A percentile compares a stretch with the other conserved stretches of the same genome.
phyloP scores from a whole-genome alignment of 2,113 vertebrate species.

The Stomatorhinus ivindoensis region DNA sequence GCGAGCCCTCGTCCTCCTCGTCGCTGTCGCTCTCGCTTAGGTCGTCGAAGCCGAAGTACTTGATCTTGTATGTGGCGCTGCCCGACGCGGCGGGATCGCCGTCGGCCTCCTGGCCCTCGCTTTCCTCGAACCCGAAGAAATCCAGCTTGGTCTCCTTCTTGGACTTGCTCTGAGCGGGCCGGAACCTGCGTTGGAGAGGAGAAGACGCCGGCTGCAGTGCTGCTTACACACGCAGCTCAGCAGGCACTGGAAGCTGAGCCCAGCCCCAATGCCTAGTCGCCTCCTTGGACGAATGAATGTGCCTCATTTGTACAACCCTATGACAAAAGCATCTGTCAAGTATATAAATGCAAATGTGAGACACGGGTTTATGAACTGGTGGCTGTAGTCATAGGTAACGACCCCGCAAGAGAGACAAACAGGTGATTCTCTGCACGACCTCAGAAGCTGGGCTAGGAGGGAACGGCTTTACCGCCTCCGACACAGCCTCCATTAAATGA shows the following conservation, averaged over 20 bases:
- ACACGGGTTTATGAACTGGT: background rate
- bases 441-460: background rate
- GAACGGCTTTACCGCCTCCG: background rate
- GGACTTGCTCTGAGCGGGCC: constrained; percentile 76
- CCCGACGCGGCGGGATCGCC: constrained; percentile 59
- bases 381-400: background rate
- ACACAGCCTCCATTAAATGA: background rate
- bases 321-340: background rate
- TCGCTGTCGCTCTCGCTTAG: constrained; percentile 82
- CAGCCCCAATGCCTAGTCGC: background rate
- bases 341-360: background rate
- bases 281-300: background rate
- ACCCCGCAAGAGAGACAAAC: background rate
- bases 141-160: constrained; percentile 85
- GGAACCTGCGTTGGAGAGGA: constrained; percentile 50
- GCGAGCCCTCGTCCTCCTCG: constrained; percentile 63
- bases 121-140: constrained; percentile 87
- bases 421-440: background rate
- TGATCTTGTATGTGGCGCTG: constrained; percentile 88
- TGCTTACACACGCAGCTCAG: background rate
- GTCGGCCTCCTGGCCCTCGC: constrained; percentile 65
- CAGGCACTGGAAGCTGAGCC: background rate
- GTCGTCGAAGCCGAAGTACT: constrained; percentile 97
- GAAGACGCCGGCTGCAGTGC: background rate
- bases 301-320: background rate